Evolutionary conservation across 92 coral and sea anemone species (phyloP).

Genomic region (Montipora capitata): DNA sequence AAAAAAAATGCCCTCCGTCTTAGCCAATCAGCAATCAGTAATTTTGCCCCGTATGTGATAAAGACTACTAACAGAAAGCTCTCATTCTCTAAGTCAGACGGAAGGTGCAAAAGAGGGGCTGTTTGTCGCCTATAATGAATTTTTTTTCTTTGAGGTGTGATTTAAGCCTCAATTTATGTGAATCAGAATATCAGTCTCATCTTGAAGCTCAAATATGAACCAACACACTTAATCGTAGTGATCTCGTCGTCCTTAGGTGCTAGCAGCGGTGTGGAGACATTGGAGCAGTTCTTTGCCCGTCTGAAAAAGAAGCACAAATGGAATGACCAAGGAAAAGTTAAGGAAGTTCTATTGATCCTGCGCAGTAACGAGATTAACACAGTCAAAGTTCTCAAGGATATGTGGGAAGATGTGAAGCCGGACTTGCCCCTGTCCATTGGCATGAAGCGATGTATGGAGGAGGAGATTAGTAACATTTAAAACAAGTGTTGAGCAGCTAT

Average conservation of each 20-base stretch:
- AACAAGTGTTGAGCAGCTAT: neutral
- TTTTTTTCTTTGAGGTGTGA: no score
- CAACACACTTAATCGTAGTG: neutral
- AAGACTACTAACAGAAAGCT: no score
- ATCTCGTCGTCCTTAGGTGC: neutral
- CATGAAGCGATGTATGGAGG: constrained; percentile 66
- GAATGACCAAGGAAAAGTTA: constrained; percentile 53
- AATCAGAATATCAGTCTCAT: no score
- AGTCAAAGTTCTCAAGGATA: constrained; percentile 57
- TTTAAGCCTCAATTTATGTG: no score
- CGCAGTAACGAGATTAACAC: constrained; percentile 72
- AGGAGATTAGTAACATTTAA: constrained; percentile 37
- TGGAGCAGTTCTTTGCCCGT: constrained; percentile 72
- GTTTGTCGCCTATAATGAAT: no score
- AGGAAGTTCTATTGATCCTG: constrained; percentile 40
- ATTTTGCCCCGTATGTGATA: no score
- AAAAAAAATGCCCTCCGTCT: no score
- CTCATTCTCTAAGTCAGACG: no score
- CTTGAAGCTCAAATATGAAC: no score
- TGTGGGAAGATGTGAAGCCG: constrained; percentile 79
- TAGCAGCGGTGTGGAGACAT: constrained; percentile 21
- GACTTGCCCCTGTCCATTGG: constrained; percentile 77
- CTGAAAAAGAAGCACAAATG: constrained; percentile 55
- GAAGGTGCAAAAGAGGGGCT: no score
- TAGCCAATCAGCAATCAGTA: no score